Base-by-base conservation (phyloP, 2,113 vertebrate genomes). In the Myodes glareolus region DNA sequence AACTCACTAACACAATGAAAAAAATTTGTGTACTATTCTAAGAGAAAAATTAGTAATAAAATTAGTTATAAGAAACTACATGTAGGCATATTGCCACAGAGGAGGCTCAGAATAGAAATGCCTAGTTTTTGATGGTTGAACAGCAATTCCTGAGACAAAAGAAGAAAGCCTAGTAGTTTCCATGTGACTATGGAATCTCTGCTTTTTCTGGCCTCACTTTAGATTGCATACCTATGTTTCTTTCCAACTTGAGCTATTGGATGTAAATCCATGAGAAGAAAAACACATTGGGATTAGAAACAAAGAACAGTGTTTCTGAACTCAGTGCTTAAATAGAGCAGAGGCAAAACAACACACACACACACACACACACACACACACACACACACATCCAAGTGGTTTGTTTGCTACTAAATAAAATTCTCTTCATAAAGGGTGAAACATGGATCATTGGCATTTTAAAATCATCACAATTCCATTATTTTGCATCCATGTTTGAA, bases 401-500 rank as follows among this genome's bases (percentile, higher is more conserved):
- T 25, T 5, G 14, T 8, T 2, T 65, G 19, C 39, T 63, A 63
- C 14, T 42, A 47, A 47, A 27, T 68, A 65, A 9, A 47, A 72
- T 5, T 88, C 21, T 65, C 82, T n/a, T 36, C 77, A 27, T 88
- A 78, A 86, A 86, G 91, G 81, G 39, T 61, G 42, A 96, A 94
- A 76, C 23, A 31, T 82, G 1, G 8, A 4, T 68, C 29, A 45
- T 84, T 58, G 45, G 80, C 93, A 93, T 61, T 23, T 1, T 90
- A 93, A 80, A 39, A 94, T 29, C 29, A 72, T 39, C 88, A 68
- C 50, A 88, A 67, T 61, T 27, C 45, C 27, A 92, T 78, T 70
- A 78, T 45, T 87, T 95, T 92, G 88, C 8, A 65, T 47, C 2
- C 4, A 78, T 21, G 25, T 75, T 95, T 95, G 55, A 94, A 78